phyloP scores from a whole-genome alignment of 2,113 vertebrate species.

The Halichoeres trimaculatus region DNA sequence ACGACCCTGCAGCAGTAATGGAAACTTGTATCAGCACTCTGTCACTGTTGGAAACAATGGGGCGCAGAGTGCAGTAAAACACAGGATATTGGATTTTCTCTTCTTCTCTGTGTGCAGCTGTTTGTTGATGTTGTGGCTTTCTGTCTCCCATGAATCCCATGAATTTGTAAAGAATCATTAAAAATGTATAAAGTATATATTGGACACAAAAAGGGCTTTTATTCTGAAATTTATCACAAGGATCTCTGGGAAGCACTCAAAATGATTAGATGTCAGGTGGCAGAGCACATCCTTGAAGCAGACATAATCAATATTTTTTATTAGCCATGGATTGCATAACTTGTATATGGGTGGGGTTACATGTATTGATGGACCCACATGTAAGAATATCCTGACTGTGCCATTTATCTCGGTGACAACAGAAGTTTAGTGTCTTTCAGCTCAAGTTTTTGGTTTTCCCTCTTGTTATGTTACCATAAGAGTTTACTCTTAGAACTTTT shows the following conservation, averaged over 20 bases:
- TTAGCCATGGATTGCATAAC: neutral
- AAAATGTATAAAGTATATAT: slow-evolving; percentile 38
- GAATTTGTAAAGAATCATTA: slow-evolving; percentile 51
- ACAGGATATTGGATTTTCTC: slow-evolving; percentile 46
- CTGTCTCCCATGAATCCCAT: slow-evolving; percentile 39
- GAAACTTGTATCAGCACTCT: slow-evolving; percentile 45
- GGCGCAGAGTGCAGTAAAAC: slow-evolving; percentile 35
- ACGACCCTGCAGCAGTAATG: slow-evolving; percentile 43
- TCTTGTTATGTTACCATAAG: neutral
- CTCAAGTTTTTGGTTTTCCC: neutral
- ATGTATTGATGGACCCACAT: neutral
- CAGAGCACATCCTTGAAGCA: neutral
- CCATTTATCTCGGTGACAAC: neutral
- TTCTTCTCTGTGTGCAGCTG: slow-evolving; percentile 15
- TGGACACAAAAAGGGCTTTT: slow-evolving; percentile 13
- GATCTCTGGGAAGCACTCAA: neutral
- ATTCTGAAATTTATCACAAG: slow-evolving; percentile 13
- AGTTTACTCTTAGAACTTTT: too few relatives aligned
- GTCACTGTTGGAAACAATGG: slow-evolving; percentile 43
- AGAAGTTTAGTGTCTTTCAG: neutral
- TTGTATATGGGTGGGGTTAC: neutral
- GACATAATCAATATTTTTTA: slow-evolving; percentile 12
- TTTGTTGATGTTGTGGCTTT: slow-evolving; percentile 33
- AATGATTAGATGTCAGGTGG: neutral
- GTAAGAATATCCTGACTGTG: neutral